phyloP scores from a whole-genome alignment of 2,888 invertebrate genomes.

The Bibio marci region DNA sequence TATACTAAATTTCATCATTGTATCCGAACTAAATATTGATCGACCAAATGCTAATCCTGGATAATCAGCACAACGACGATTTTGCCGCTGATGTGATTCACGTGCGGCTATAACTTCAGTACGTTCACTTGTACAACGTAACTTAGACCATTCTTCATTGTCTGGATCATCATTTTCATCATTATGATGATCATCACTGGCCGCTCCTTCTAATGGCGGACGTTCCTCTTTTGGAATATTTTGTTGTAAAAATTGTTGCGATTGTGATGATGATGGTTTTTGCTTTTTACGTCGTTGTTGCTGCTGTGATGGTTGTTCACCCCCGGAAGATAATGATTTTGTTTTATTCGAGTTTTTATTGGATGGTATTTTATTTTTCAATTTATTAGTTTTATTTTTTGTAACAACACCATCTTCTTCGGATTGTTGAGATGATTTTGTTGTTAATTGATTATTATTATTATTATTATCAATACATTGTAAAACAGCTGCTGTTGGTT shows the following conservation, averaged over 20 bases:
- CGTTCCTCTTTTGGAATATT: slow-evolving; percentile 20
- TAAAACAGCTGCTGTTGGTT: no score
- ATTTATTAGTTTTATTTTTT: no score
- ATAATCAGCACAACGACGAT: slow-evolving; percentile 75
- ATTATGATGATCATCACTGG: slow-evolving; percentile 36
- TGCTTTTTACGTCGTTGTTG: slow-evolving; percentile 4
- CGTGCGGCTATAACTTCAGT: slow-evolving; percentile 77
- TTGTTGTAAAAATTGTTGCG: slow-evolving; percentile 1
- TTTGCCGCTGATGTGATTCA: slow-evolving; percentile 53
- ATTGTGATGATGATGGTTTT: slow-evolving; percentile 1
- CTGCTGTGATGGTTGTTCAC: slow-evolving; percentile 19
- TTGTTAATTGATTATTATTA: no score
- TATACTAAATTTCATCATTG: slow-evolving; percentile 94
- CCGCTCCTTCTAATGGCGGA: slow-evolving; percentile 15
- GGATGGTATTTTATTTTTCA: no score
- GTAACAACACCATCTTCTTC: no score
- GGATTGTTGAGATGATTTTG: no score
- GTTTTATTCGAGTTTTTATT: no score
- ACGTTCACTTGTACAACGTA: slow-evolving; percentile 77
- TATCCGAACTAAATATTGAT: slow-evolving; percentile 88
- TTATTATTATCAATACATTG: slow-evolving; percentile 12
- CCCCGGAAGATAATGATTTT: no score
- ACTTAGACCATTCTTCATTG: slow-evolving; percentile 61
- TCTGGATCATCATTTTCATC: slow-evolving; percentile 56
- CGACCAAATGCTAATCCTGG: slow-evolving; percentile 82